phyloP scores from a whole-genome alignment of 2,888 invertebrate species.

The Rhagonycha lutea region DNA sequence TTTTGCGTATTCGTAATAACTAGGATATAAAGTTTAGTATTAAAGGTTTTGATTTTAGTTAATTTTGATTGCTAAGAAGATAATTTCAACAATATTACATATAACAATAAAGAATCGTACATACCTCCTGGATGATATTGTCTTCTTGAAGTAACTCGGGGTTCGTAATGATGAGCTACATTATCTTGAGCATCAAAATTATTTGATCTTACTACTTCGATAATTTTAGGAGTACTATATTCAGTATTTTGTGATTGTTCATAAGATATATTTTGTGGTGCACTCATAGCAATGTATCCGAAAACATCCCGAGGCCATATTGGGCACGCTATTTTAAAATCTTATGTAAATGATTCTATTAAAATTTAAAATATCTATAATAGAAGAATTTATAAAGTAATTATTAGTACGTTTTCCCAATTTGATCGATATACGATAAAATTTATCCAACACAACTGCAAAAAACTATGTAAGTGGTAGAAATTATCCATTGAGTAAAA shows the following conservation, averaged over 20 bases:
- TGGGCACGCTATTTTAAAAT: constrained; percentile 50
- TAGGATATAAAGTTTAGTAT: no score
- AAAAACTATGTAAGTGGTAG: background rate
- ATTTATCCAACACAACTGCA: background rate
- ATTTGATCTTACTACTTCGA: background rate
- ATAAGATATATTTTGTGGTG: constrained; percentile 14
- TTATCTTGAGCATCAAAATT: background rate
- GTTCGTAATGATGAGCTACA: background rate
- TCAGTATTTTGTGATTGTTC: background rate
- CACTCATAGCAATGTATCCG: constrained; percentile 62
- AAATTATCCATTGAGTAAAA: no score
- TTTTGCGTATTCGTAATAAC: no score
- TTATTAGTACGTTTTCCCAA: background rate
- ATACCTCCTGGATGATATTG: background rate
- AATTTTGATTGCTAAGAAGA: no score
- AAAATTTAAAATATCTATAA: background rate
- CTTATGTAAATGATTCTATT: background rate
- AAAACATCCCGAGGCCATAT: constrained; percentile 59
- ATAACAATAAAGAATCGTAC: background rate
- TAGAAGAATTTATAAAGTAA: background rate
- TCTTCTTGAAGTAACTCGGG: background rate
- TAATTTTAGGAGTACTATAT: background rate
- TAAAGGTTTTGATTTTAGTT: no score
- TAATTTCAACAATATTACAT: background rate
- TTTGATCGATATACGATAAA: background rate